Percentiles rank a stretch among this genome's conserved stretches.
phyloP scores from a whole-genome alignment of 2,797 vertebrate species.

The Okamejei kenojei region DNA sequence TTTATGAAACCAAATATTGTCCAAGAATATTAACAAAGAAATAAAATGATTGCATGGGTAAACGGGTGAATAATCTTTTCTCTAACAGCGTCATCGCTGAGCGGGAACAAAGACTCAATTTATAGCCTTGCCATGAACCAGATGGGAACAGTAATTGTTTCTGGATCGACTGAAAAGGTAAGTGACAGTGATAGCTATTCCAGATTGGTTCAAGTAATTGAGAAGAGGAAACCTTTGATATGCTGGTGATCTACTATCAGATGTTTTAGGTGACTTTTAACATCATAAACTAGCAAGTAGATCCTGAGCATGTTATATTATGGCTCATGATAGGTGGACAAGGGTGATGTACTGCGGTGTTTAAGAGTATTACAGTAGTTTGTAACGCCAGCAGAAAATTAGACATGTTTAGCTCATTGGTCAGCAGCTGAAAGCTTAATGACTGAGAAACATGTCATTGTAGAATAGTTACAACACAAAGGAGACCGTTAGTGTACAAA shows the following conservation, averaged over 20 bases:
- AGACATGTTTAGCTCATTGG: too few relatives aligned
- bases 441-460: too few relatives aligned
- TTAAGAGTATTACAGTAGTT: too few relatives aligned
- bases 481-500: too few relatives aligned
- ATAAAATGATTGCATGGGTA: not conserved
- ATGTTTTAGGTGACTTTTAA: not conserved
- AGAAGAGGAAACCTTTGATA: not conserved
- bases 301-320: not conserved
- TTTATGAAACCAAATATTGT: not conserved
- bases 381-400: too few relatives aligned
- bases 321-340: not conserved
- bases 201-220: not conserved
- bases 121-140: conserved; percentile 99
- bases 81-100: conserved; percentile 85
- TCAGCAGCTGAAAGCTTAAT: too few relatives aligned
- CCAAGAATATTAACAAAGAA: not conserved
- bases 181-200: conserved; percentile 31
- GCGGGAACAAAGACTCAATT: conserved; percentile 98
- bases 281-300: not conserved
- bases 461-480: too few relatives aligned
- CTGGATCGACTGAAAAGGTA: conserved; percentile 97
- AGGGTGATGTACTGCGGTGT: too few relatives aligned
- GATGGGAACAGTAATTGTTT: conserved; percentile 96
- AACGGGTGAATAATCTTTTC: conserved; percentile 37
- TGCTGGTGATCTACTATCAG: not conserved